Evolutionary conservation across 2,113 vertebrate genomes (phyloP).

Genomic region (Rafetus swinhoei): DNA sequence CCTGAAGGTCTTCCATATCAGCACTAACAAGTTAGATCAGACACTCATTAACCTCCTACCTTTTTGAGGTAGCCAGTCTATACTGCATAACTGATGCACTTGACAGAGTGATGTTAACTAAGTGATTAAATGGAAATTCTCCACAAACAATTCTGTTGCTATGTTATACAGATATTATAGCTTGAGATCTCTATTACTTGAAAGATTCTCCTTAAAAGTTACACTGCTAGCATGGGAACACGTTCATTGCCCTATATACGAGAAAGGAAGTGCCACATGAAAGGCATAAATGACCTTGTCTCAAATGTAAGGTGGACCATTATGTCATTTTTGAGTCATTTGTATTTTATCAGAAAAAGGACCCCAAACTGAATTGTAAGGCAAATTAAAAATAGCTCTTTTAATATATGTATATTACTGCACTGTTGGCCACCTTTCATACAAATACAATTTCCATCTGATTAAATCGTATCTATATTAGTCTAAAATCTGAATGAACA

Average conservation of each 20-base stretch:
- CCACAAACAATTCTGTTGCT: background rate
- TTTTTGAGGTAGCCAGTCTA: background rate
- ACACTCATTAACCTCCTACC: background rate
- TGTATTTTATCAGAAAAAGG: slow-evolving; percentile 17
- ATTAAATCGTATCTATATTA: slow-evolving; percentile 30
- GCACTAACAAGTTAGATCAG: background rate
- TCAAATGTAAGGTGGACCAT: background rate
- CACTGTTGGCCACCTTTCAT: slow-evolving; percentile 31
- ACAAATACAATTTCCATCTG: slow-evolving; percentile 14
- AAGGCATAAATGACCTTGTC: background rate
- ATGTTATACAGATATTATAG: background rate
- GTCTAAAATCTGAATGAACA: slow-evolving; percentile 34
- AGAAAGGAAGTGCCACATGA: background rate
- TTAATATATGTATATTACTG: background rate
- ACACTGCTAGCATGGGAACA: background rate
- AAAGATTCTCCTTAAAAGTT: background rate
- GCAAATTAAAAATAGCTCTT: slow-evolving; percentile 20
- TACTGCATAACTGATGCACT: background rate
- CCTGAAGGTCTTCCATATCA: background rate
- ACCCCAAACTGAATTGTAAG: background rate
- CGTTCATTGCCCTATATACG: background rate
- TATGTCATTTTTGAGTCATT: background rate
- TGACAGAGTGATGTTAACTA: background rate
- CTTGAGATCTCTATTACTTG: background rate
- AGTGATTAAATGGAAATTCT: background rate